Base-by-base conservation (phyloP, 2,888 invertebrate genomes). In the Nymphalis polychloros region DNA sequence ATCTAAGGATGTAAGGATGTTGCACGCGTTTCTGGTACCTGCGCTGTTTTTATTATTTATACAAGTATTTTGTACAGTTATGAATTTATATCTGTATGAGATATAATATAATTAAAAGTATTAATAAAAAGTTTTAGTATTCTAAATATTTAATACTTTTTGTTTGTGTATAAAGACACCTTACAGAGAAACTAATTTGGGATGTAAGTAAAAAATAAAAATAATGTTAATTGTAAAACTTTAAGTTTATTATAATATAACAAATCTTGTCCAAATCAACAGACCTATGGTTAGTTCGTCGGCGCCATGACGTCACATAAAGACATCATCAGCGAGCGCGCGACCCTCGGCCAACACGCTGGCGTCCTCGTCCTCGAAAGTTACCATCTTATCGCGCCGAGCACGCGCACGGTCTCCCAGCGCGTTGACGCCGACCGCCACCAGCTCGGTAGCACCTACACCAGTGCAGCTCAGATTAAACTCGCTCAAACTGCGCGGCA, bases 401-500 rank as follows among this genome's bases (percentile, higher is more conserved):
- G 74, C 66, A 68, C 73, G 75, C 68, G 67, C 71, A 52, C 67
- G 73, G 52, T 68, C 73, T n/a, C 64, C 76, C 65, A 67, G 59
- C 23, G 72, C 63, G n/a, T 65, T 75, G 57, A 59, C 70, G 20
- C 72, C 73, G 55, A 83, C 76, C 27, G 84, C 82, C 70, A 78
- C 81, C 67, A 85, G 71, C 50, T 78, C 71, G 73, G 83, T 64
- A 63, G 72, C 73, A 78, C 95, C 94, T 60, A 94, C 92, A 8
- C 95, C 94, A 62, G 94, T 92, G 10, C 95, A 94, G 50, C 96
- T 95, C 68, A 97, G 85, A 83, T 97, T 96, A 81, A 97, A 97
- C 83, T 97, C 97, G 86, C 97, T 97, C 68, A 97, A 94, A 85
- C 96, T 96, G 69, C 97, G 93, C 71, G 97, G 97, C 72, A 97